Evolutionary conservation across 2,888 invertebrate species (phyloP).

Genomic region (Eupeodes luniger): DNA sequence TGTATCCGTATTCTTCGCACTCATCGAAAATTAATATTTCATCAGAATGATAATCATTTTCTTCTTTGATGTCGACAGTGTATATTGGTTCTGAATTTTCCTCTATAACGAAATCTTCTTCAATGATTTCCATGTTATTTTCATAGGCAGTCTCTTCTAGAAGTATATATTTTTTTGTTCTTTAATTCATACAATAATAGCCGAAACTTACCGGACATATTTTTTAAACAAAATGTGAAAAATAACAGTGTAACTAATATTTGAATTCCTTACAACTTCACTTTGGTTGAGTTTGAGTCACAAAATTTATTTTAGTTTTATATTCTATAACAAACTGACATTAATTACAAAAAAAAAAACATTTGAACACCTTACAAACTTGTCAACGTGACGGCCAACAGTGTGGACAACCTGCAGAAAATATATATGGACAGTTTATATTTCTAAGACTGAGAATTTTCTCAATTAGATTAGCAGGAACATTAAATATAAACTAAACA

Average conservation of each 20-base stretch:
- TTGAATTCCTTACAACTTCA: constrained; percentile 1
- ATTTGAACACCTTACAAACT: no score
- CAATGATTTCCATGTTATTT: constrained; percentile 43
- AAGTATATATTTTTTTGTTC: neutral
- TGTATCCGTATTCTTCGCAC: constrained; percentile 6
- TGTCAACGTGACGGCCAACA: no score
- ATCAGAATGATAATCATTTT: constrained; percentile 14
- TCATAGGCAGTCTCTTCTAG: constrained; percentile 15
- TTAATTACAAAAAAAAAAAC: no score
- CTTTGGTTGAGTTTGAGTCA: neutral
- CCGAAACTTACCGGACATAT: neutral
- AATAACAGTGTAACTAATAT: neutral
- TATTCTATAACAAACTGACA: no score
- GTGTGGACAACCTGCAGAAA: no score
- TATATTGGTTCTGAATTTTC: constrained; percentile 44
- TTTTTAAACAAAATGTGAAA: neutral
- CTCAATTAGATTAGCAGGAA: no score
- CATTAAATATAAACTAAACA: no score
- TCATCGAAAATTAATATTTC: constrained; percentile 40
- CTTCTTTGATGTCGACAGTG: constrained; percentile 43
- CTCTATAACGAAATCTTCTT: constrained; percentile 57
- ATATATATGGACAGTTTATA: no score
- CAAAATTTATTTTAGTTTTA: no score
- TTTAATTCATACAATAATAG: neutral
- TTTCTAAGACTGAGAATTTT: no score